Conservation (phyloP, 1,140 invertebrate species). For the Formica exsecta region DNA sequence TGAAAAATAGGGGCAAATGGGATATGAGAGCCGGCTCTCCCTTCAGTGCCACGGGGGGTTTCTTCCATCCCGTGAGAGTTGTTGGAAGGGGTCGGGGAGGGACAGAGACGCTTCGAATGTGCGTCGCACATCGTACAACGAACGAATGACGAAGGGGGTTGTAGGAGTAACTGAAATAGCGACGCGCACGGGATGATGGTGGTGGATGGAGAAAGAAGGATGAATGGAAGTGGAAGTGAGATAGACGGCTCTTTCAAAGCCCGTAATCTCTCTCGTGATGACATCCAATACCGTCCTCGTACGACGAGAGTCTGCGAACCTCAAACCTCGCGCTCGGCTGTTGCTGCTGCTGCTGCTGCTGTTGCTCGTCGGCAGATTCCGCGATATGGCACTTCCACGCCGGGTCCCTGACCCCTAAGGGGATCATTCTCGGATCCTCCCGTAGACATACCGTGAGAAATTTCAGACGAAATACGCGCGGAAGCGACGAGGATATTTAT, state of each 20-base stretch:
- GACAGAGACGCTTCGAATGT: conserved; percentile 25
- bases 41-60: conserved; percentile 66
- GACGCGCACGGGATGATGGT: conserved; percentile 17
- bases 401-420: conserved; percentile 68
- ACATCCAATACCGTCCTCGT: conserved; percentile 77
- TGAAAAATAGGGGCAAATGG: conserved; percentile 78
- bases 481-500: conserved; percentile 48
- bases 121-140: conserved; percentile 53
- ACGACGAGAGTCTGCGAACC: conserved; percentile 70
- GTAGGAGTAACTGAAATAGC: conserved; percentile 69
- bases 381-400: conserved; percentile 74
- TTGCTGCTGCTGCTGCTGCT: background rate
- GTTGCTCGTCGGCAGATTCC: conserved; percentile 70
- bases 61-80: conserved; percentile 29
- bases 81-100: background rate
- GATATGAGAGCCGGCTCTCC: conserved; percentile 75
- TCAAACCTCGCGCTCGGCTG: conserved; percentile 70
- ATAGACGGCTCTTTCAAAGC: conserved; percentile 74
- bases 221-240: conserved; percentile 43
- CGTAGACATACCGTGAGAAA: conserved; percentile 58
- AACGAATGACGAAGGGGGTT: conserved; percentile 19
- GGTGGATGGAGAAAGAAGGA: conserved; percentile 20
- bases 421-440: conserved; percentile 69
- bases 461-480: conserved; percentile 57
- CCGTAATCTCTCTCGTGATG: conserved; percentile 80